phyloP scores from a whole-genome alignment of 2,888 invertebrate species.

The Tiphia femorata region DNA sequence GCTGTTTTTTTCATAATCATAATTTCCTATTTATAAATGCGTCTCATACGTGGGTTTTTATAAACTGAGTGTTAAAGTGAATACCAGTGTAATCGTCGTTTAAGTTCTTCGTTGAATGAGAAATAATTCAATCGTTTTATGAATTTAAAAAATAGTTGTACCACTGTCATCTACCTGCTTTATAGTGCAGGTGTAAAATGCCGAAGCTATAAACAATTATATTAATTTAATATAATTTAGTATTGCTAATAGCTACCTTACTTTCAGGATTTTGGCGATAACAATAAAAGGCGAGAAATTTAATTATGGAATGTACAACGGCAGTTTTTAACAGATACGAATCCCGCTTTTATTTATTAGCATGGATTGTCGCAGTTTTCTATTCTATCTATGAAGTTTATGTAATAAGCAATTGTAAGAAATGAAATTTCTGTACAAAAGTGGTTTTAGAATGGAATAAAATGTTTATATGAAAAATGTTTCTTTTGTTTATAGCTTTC shows the following conservation, averaged over 20 bases:
- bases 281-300: conserved; percentile 35
- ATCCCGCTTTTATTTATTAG: conserved; percentile 69
- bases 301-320: conserved; percentile 20
- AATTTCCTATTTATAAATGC: too few species aligned
- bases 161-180: too few species aligned
- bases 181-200: too few species aligned
- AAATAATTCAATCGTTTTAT: neutral
- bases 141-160: too few species aligned
- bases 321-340: conserved; percentile 61
- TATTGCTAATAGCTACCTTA: too few species aligned
- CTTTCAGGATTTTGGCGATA: too few species aligned
- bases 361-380: conserved; percentile 73
- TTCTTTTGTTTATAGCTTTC: conserved; percentile 64
- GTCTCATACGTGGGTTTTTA: too few species aligned
- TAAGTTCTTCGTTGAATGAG: neutral
- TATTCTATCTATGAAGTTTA: conserved; percentile 73
- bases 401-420: conserved; percentile 71
- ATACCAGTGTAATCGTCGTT: too few species aligned
- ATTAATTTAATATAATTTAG: too few species aligned
- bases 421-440: neutral
- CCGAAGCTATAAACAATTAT: too few species aligned
- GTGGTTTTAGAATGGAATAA: conserved; percentile 1
- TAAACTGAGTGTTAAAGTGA: too few species aligned
- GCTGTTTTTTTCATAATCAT: too few species aligned
- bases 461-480: neutral